These are phyloP conservation scores for Amblyopsis rosae DNA, from an alignment of 2,113 vertebrate species.

Conservation along the genomic window DNA sequence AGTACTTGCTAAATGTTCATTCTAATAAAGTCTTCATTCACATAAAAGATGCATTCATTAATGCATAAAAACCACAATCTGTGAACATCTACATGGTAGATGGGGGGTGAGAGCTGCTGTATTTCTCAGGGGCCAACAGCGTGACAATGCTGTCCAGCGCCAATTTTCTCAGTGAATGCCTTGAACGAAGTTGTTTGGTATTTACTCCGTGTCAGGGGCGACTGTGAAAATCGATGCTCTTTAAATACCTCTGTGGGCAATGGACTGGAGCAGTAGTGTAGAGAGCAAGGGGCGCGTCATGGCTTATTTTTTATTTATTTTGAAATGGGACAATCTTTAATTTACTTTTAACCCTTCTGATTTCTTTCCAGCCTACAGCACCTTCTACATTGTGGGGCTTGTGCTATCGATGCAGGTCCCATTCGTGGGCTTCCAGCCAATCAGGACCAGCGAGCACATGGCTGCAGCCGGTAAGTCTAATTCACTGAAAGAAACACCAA, in stretches of 20 bases:
- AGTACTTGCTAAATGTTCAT: too few species aligned
- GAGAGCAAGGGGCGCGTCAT: background rate
- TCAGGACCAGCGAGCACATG: conserved; percentile 98
- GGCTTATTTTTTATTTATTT: background rate
- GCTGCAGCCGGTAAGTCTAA: conserved; percentile 88
- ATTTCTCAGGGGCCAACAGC: conserved; percentile 16
- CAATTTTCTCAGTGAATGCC: conserved; percentile 55
- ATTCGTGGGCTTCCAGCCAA: conserved; percentile 96
- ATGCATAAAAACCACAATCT: too few species aligned
- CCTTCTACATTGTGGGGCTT: conserved; percentile 97
- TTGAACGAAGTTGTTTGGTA: conserved; percentile 54
- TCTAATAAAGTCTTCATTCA: too few species aligned
- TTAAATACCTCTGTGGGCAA: conserved; percentile 42
- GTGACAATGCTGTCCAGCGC: conserved; percentile 7
- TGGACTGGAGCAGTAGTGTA: conserved; percentile 1
- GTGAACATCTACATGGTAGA: background rate
- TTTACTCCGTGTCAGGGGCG: conserved; percentile 48
- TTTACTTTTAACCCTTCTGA: background rate
- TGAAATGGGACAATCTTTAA: background rate
- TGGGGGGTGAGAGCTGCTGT: conserved; percentile 29
- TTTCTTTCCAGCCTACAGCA: conserved; percentile 88
- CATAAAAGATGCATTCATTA: too few species aligned
- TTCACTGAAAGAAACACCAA: background rate
- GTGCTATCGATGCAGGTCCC: conserved; percentile 97
- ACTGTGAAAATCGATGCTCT: conserved; percentile 54